These are phyloP conservation scores for Pocillopora verrucosa DNA, from an alignment of 64 coral and sea anemone genomes.

Conservation along the genomic window DNA sequence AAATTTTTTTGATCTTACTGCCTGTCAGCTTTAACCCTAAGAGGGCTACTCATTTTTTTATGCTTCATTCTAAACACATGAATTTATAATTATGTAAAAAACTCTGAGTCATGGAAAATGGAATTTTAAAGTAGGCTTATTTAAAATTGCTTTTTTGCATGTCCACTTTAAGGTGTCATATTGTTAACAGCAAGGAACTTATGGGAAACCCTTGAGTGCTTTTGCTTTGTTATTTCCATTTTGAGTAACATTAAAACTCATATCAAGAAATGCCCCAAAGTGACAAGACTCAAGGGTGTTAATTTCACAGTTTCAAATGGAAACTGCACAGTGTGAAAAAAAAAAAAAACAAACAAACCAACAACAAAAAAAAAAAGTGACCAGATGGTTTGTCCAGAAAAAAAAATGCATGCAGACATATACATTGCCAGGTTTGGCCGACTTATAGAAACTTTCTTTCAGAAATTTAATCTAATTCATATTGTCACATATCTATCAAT, in stretches of 20 bases:
- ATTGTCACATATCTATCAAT: too few species aligned
- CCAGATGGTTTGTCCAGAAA: too few species aligned
- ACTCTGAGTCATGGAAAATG: background rate
- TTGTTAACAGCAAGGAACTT: background rate
- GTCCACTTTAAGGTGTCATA: background rate
- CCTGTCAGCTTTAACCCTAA: too few species aligned
- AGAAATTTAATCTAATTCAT: too few species aligned
- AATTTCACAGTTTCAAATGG: background rate
- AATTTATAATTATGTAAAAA: background rate
- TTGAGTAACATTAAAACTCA: background rate
- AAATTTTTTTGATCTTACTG: too few species aligned
- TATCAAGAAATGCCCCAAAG: too few species aligned
- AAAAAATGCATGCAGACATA: too few species aligned
- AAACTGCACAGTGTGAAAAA: background rate
- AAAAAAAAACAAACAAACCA: background rate
- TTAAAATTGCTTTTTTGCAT: background rate
- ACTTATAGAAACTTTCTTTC: too few species aligned
- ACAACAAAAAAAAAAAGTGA: background rate
- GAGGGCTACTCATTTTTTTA: too few species aligned
- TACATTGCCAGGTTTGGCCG: too few species aligned
- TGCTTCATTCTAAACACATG: too few species aligned
- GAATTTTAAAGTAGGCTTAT: background rate
- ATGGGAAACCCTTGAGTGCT: background rate
- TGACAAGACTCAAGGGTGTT: background rate
- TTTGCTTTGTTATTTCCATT: background rate